phyloP scores from a whole-genome alignment of 2,797 vertebrate genomes.

The Argya squamiceps region DNA sequence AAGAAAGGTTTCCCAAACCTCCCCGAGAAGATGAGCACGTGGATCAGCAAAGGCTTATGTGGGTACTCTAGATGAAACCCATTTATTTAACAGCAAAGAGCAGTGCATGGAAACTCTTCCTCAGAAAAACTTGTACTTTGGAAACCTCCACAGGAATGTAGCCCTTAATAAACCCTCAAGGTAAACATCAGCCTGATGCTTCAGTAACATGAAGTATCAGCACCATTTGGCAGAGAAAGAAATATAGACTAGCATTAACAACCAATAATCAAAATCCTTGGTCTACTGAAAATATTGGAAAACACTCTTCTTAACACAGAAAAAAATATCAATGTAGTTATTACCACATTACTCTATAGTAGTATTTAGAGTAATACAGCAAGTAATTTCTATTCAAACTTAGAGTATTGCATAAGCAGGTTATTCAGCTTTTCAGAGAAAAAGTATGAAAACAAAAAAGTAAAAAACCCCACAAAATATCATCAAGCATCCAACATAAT shows the following conservation, averaged over 20 bases:
- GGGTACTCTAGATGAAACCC: slow-evolving; percentile 49
- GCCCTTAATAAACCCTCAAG: background rate
- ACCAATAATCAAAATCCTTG: background rate
- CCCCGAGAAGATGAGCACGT: slow-evolving; percentile 76
- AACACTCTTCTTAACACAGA: background rate
- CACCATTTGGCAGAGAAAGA: background rate
- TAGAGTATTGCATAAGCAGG: background rate
- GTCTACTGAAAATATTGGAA: background rate
- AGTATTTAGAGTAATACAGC: background rate
- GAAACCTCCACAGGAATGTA: background rate
- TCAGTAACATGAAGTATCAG: background rate
- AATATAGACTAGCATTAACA: background rate
- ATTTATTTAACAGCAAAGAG: background rate
- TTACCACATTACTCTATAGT: background rate
- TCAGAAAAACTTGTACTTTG: background rate
- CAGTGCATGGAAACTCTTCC: background rate
- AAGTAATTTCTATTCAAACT: background rate
- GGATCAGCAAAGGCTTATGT: slow-evolving; percentile 89
- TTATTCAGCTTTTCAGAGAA: background rate
- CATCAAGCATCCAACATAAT: background rate
- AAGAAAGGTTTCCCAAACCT: slow-evolving; percentile 77
- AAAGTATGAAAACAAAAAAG: background rate
- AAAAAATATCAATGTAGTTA: background rate
- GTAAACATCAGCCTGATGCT: background rate
- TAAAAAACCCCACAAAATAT: background rate